Evolutionary conservation across 2,113 vertebrate species (phyloP), one percentile per base, ranked within the genome.

Genomic region (Dipodomys stephensi): DNA sequence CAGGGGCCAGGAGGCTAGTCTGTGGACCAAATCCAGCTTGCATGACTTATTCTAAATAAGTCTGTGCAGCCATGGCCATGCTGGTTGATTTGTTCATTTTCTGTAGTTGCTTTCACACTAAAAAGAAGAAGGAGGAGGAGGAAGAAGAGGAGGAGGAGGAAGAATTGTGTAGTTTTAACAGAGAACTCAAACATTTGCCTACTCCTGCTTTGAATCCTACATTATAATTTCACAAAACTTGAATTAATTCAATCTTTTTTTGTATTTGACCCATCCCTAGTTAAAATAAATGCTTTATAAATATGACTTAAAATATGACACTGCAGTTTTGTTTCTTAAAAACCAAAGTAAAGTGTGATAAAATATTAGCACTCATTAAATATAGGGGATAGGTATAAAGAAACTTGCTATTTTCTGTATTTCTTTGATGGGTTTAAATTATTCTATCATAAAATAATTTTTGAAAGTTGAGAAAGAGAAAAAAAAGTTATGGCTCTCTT

Each of bases 111-210:
- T 83, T 69, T 84, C 12, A 6, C 3, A 18, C 18, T 57, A 49
- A 18, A 46, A 86, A 83, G 15, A 57, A 49, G 12, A 12, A 49
- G 12, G 12, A 49, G 49, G 39, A 39, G 39, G 39, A 39, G 39
- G 39, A 39, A 39, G 35, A 39, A 39, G 39, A 39, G 39, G 39
- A 39, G 39, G 5, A 39, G 39, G 49, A 53, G 60, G 80, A 78
- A 46, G 44, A 83, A 19, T 0, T 85, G 53, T 79, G 23, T 10
- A 82, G 64, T 28, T 87, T 12, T 15, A 57, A 60, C 69, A 83
- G 16, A 28, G 64, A 89, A 13, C 64, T 88, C 27, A 90, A 92
- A 92, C 91, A 77, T 91, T 95, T 82, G 27, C 49, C 53, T 73
- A 25, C 12, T 77, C 64, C n/a, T 89, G 27, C 49, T 81, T 46